These are phyloP conservation scores for Apodemus speciosus DNA, from an alignment of 2,113 vertebrate genomes.

Conservation along the genomic window DNA sequence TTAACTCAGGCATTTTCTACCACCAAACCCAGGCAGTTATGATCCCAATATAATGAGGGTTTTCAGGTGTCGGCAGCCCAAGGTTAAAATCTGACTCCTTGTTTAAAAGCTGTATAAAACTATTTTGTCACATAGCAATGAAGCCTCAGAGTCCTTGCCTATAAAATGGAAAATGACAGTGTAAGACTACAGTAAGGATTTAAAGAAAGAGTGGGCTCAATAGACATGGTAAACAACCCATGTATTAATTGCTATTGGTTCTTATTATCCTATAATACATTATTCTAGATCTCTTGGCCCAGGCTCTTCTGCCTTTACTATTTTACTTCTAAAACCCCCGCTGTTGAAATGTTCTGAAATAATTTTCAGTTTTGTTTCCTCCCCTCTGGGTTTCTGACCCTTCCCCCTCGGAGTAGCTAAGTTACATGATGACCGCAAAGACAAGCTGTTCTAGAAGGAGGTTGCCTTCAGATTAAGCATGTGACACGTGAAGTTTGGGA, in stretches of 20 bases:
- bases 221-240: background rate
- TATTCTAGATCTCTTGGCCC: background rate
- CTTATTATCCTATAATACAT: background rate
- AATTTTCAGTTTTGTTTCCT: background rate
- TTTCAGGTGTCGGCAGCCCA: background rate
- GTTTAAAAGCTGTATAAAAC: background rate
- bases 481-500: background rate
- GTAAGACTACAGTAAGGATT: background rate
- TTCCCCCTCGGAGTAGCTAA: background rate
- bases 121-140: background rate
- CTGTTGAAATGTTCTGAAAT: background rate
- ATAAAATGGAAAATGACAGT: background rate
- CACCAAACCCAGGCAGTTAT: background rate
- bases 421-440: background rate
- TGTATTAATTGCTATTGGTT: background rate
- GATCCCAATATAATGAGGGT: background rate
- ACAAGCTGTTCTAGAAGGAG: slow-evolving; percentile 9
- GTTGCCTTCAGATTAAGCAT: background rate
- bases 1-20: background rate
- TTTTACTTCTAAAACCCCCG: background rate
- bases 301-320: background rate
- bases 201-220: background rate
- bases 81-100: background rate
- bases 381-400: background rate
- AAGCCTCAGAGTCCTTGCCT: background rate